phyloP scores from a whole-genome alignment of 1,140 invertebrate genomes.

The Cydia splendana region DNA sequence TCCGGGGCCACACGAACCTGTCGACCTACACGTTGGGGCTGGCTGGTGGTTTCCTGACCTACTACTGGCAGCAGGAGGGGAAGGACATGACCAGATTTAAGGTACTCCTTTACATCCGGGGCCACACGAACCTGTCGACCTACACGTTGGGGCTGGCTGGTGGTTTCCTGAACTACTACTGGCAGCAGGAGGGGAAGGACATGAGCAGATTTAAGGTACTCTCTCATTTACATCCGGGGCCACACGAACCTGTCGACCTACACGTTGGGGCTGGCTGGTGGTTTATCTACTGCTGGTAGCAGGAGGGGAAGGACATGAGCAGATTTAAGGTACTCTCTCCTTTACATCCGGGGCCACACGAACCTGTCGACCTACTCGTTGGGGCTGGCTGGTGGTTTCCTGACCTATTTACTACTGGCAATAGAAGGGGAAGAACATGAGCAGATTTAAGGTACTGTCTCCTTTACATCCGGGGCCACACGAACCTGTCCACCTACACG shows the following conservation, averaged over 20 bases:
- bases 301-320: conserved; percentile 48
- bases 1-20: conserved; percentile 64
- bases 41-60: conserved; percentile 60
- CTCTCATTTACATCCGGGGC: conserved; percentile 56
- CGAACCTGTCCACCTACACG: conserved; percentile 63
- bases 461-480: conserved; percentile 61
- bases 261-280: conserved; percentile 61
- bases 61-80: conserved; percentile 59
- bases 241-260: conserved; percentile 68
- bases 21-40: conserved; percentile 66
- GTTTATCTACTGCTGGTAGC: conserved; percentile 62
- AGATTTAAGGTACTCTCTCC: conserved; percentile 56
- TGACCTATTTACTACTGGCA: conserved; percentile 63
- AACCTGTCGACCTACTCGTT: conserved; percentile 64
- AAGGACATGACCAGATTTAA: conserved; percentile 57
- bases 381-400: conserved; percentile 62
- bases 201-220: conserved; percentile 57
- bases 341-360: conserved; percentile 63
- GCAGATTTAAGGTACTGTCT: conserved; percentile 59
- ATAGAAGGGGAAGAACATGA: conserved; percentile 51
- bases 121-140: conserved; percentile 39
- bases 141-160: conserved; percentile 51
- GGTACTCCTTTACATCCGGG: conserved; percentile 64
- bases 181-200: conserved; percentile 58
- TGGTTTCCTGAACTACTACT: conserved; percentile 63